Conservation (phyloP, 1,140 invertebrate genomes). For the Drosophila guanche region DNA sequence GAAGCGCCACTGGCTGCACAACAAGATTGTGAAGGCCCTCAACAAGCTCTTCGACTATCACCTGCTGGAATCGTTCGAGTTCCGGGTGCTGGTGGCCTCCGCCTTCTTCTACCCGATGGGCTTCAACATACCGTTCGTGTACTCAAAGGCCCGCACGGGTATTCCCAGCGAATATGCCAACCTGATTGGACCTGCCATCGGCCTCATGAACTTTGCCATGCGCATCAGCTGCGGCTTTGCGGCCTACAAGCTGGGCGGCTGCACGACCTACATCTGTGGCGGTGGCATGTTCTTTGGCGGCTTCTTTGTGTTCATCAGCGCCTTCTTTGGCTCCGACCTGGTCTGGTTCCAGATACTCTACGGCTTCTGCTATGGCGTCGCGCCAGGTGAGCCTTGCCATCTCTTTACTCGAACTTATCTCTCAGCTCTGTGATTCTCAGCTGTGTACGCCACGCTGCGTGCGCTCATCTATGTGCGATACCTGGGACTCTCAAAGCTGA, state of each 20-base stretch:
- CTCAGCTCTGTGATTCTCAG: slow-evolving; percentile 12
- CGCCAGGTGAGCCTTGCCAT: slow-evolving; percentile 84
- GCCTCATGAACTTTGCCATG: slow-evolving; percentile 50
- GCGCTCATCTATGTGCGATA: slow-evolving; percentile 72
- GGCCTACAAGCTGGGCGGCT: slow-evolving; percentile 52
- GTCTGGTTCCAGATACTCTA: slow-evolving; percentile 89
- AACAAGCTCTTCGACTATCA: slow-evolving; percentile 62
- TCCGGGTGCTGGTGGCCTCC: slow-evolving; percentile 55
- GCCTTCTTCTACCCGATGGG: slow-evolving; percentile 73
- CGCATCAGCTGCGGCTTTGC: slow-evolving; percentile 61
- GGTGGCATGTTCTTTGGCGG: slow-evolving; percentile 68
- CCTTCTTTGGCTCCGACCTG: slow-evolving; percentile 61
- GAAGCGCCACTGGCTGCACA: slow-evolving; percentile 18
- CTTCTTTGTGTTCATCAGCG: slow-evolving; percentile 47
- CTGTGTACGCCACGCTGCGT: slow-evolving; percentile 68
- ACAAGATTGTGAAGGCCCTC: slow-evolving; percentile 31
- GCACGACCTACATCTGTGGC: slow-evolving; percentile 63
- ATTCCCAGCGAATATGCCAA: slow-evolving; percentile 39
- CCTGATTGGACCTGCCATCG: slow-evolving; percentile 64
- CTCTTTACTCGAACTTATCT: background rate
- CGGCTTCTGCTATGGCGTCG: slow-evolving; percentile 92
- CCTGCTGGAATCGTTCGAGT: slow-evolving; percentile 59
- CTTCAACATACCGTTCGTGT: slow-evolving; percentile 77
- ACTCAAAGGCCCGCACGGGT: slow-evolving; percentile 47
- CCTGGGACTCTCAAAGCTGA: slow-evolving; percentile 71